Conservation (phyloP, 1,140 invertebrate species). For the Matsumurasca onukii region DNA sequence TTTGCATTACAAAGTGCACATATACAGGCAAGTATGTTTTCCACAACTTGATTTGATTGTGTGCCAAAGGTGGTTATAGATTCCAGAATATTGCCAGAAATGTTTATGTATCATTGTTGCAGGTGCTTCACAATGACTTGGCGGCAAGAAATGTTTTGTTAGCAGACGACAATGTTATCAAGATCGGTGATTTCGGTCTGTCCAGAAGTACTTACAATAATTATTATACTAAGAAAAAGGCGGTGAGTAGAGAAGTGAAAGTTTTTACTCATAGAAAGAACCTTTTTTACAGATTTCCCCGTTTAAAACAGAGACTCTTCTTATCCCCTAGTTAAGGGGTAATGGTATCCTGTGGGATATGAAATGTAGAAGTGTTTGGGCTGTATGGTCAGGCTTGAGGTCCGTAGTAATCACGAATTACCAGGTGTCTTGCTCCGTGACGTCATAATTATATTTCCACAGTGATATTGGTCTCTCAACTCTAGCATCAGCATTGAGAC, state of each 20-base stretch:
- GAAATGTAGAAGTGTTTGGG: background rate
- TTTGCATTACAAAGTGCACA: too few relatives aligned
- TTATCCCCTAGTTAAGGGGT: too few relatives aligned
- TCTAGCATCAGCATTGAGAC: background rate
- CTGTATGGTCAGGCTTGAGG: background rate
- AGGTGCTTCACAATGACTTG: constrained; percentile 65
- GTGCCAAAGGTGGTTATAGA: too few relatives aligned
- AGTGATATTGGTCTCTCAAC: background rate
- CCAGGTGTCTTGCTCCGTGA: background rate
- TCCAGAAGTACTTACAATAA: constrained; percentile 61
- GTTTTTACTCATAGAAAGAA: constrained; percentile 54
- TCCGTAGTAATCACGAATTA: background rate
- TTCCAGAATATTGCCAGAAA: too few relatives aligned
- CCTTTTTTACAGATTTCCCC: constrained; percentile 54
- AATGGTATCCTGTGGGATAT: constrained; percentile 58
- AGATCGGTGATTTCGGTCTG: constrained; percentile 72
- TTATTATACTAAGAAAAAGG: constrained; percentile 60
- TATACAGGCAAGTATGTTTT: too few relatives aligned
- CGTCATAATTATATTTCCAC: background rate
- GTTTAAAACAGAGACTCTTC: constrained; percentile 54
- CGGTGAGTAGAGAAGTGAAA: constrained; percentile 62
- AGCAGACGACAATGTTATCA: constrained; percentile 58
- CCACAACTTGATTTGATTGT: too few relatives aligned
- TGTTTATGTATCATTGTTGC: constrained; percentile 44
- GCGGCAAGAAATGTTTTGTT: constrained; percentile 70